Conservation (phyloP, 1,140 invertebrate genomes). For the Ips typographus region DNA sequence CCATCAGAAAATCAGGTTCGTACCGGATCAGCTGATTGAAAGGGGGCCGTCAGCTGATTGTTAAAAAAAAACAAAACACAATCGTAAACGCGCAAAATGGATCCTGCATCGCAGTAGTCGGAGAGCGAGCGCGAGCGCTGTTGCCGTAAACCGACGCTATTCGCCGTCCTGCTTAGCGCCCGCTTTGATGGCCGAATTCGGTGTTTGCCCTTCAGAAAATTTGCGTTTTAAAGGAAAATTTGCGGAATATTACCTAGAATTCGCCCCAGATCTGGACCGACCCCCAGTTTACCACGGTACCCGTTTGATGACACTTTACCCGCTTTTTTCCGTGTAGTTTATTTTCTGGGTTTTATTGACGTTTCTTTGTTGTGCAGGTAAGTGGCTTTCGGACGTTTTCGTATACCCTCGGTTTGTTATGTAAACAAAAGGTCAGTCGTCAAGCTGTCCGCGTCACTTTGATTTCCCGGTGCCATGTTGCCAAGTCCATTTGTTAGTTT, state of each 20-base stretch:
- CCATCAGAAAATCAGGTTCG: constrained; percentile 27
- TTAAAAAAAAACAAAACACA: constrained; percentile 42
- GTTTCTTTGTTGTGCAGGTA: constrained; percentile 43
- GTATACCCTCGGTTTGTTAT: constrained; percentile 42
- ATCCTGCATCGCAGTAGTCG: constrained; percentile 23
- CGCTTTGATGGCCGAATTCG: constrained; percentile 20
- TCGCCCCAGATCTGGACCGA: too few species aligned
- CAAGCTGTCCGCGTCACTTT: neutral
- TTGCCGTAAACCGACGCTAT: neutral
- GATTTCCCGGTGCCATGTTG: constrained; percentile 3
- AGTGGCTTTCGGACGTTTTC: constrained; percentile 36
- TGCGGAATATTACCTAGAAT: neutral
- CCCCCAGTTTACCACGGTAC: neutral
- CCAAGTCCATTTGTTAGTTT: neutral
- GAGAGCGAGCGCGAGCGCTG: constrained; percentile 23
- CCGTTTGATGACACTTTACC: neutral
- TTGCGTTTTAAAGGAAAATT: constrained; percentile 12
- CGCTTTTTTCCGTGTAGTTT: constrained; percentile 10
- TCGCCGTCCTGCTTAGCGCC: neutral
- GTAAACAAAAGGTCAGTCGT: constrained; percentile 42
- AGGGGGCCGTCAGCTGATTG: constrained; percentile 44
- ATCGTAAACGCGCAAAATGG: constrained; percentile 31
- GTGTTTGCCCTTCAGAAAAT: neutral
- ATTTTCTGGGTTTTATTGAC: constrained; percentile 30
- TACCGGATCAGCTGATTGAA: constrained; percentile 46